Base-by-base conservation (phyloP, 2,113 vertebrate species). In the Prolemur simus region DNA sequence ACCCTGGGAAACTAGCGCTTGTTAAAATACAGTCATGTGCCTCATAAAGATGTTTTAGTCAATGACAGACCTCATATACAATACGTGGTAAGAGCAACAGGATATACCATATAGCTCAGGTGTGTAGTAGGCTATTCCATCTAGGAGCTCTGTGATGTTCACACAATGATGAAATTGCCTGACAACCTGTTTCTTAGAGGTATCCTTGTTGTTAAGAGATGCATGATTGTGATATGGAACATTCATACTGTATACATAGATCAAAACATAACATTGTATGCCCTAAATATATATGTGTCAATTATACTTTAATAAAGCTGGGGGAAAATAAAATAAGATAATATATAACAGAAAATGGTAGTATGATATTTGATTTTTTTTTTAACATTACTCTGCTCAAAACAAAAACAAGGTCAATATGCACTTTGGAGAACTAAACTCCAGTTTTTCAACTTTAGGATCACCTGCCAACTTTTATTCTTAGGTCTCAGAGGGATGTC, bases 361-460 rank as follows among this genome's bases (percentile, higher is more conserved):
- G 11, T 42, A 5, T 42, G 54, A 81, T 90, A 71, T 82, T 81
- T 90, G 63, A 74, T 42, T 42, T 42, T 87, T 93, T 54, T 15
- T 8, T 6, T 14, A 47, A 45, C 6, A 13, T 60, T 63, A 42
- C 2, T 45, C 20, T 83, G 15, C 39, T 96, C 45, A 81, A 87
- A 96, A 89, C 49, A 93, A 66, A 29, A n/a, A 25, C 21, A 82
- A 93, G 12, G 3, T 92, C 58, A 81, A 21, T 47, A 47, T 68
- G 42, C 5, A 56, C 34, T 32, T 85, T 29, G 60, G n/a, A 90
- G 25, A 73, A 76, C 34, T 63, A 94, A 93, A 88, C 32, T 92
- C 27, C 47, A 83, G 58, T 76, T 84, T 91, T 96, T 88, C n/a
- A 81, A 47, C n/a, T 94, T 92, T 27, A 85, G 58, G 6, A 66